Evolutionary conservation across 2,888 invertebrate genomes (phyloP), one percentile per base, ranked within the genome.

Genomic region (Tenthredo livida): DNA sequence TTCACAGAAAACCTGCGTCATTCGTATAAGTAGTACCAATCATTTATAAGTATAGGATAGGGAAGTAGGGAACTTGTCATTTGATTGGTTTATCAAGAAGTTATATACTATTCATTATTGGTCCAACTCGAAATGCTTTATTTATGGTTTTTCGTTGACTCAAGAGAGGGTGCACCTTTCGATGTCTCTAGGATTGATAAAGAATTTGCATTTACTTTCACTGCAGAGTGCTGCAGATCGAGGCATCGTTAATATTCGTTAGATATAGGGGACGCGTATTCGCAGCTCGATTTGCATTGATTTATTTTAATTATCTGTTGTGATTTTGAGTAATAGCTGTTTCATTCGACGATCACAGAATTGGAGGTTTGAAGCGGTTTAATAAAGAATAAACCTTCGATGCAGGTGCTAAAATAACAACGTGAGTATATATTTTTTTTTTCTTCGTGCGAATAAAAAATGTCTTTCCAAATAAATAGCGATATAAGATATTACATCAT

Each of bases 141-240:
- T 29, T 40, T 33, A 77, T 50, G 77, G 77, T 77, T 77, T 77
- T 77, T 77, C 17, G 29, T 15, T 54, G 17, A 54, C 77, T 77
- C 77, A 54, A 77, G 77, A 77, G 77, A 77, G 77, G 77, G 77
- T 77, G 77, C n/a, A n/a, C n/a, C 77, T 77, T 77, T 33, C 50
- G 37, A 25, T 47, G 25, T 25, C n/a, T 25, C 47, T n/a, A n/a
- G 0, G 43, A 73, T 40, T 43, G 43, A 43, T 40, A 40, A 73
- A 25, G 43, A 21, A 43, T 73, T 73, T 43, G 43, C 43, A 73
- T 77, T 50, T 17, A 2, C 54, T 50, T 50, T 47, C 29, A 40
- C 50, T 50, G 50, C n/a, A n/a, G n/a, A n/a, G n/a, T n/a, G n/a
- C n/a, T n/a, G n/a, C n/a, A n/a, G n/a, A 77, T 77, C 50, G 75